Base-by-base conservation (phyloP, 2,113 vertebrate species). In the Pachycephala philippinensis region DNA sequence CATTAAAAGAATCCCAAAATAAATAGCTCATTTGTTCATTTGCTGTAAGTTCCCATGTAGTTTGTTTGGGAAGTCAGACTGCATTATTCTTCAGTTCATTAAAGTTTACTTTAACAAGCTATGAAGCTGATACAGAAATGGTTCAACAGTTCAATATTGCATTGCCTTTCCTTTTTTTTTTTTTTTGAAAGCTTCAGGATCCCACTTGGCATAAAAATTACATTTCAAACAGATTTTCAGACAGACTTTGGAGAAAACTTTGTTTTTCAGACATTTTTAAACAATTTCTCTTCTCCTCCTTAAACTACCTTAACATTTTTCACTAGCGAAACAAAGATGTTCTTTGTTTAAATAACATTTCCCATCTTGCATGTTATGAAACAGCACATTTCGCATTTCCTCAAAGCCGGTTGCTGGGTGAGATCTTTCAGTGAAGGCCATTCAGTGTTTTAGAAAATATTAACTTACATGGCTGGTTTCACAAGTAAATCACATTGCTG, bases 81-180 rank as follows among this genome's bases (percentile, higher is more conserved):
- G 44, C 79, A 39, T 90, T 95, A 92, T 77, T 96, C 85, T 87
- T 89, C 91, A 96, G 94, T 50, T 95, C 87, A 87, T 94, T 95
- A 87, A 91, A 93, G 89, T 94, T 89, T 87, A 91, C 64, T 96
- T 95, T 85, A 97, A 95, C 86, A 95, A 93, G 94, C 95, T 95
- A 89, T 74, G 75, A 97, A 95, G 74, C 75, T 53, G 68, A 95
- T 94, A 90, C 35, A 92, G 66, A 70, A 79, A 95, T 52, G 47
- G 81, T 95, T 95, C 93, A 95, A 83, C 75, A 95, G 95, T 96
- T 93, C 92, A 94, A 42, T 92, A 79, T 63, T 89, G 13, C 47
- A 31, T 35, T 79, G n/a, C 27, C 1, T 60, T 59, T 37, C 54
- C 14, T 50, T 79, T 37, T 20, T 77, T 42, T 66, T 37, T 57